Evolutionary conservation across 2,888 invertebrate species (phyloP).

Genomic region (Euphydryas editha): DNA sequence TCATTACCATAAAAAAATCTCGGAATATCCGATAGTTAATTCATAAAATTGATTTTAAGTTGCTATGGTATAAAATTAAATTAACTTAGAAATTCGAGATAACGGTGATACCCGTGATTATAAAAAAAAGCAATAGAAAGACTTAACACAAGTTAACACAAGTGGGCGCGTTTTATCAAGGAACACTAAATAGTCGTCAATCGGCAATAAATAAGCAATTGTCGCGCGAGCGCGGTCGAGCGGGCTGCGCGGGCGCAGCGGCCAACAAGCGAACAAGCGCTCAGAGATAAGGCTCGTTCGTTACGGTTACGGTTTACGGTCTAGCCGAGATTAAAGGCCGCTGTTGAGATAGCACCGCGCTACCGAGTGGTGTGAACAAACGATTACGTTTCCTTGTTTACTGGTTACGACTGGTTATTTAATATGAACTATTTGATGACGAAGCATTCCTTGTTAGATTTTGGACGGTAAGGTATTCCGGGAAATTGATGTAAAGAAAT

Average conservation of each 20-base stretch:
- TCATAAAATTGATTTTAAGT: no score
- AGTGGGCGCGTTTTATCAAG: constrained; percentile 2
- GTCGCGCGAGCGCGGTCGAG: constrained; percentile 17
- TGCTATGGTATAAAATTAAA: no score
- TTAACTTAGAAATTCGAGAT: no score
- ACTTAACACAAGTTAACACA: background rate
- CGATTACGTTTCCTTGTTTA: constrained; percentile 21
- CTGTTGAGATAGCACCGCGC: constrained; percentile 22
- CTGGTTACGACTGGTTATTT: constrained; percentile 9
- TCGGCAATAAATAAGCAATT: constrained; percentile 29
- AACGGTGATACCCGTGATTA: no score
- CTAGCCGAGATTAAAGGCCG: constrained; percentile 19
- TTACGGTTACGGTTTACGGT: constrained; percentile 27
- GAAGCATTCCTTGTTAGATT: no score
- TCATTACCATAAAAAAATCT: no score
- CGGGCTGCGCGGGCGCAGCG: background rate
- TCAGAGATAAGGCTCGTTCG: constrained; percentile 28
- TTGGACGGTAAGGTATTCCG: no score
- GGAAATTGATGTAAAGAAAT: background rate
- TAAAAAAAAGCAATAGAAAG: background rate
- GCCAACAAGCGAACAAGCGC: constrained; percentile 18
- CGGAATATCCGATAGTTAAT: no score
- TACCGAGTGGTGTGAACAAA: constrained; percentile 25
- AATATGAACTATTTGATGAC: background rate
- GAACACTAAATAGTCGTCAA: constrained; percentile 16